Conservation (phyloP, 2,888 invertebrate genomes). For the Crematogaster levior region DNA sequence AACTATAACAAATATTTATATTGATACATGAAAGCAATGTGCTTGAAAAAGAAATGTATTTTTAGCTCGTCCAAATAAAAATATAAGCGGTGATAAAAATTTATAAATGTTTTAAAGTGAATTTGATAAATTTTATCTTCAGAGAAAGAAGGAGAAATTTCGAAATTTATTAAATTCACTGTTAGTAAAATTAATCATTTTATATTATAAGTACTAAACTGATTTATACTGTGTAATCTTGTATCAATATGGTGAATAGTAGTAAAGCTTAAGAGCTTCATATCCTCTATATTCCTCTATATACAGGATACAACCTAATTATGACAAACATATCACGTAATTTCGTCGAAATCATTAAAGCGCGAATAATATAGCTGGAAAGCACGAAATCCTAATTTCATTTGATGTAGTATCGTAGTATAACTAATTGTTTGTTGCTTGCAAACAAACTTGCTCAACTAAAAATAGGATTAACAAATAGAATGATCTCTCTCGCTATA, state of each 20-base stretch:
- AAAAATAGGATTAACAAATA: slow-evolving; percentile 1
- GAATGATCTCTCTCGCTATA: not conserved
- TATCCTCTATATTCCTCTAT: slow-evolving; percentile 13
- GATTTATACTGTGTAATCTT: not conserved
- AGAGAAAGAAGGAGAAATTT: too few relatives aligned
- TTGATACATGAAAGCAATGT: not conserved
- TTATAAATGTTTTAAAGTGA: slow-evolving; percentile 8
- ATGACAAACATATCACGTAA: slow-evolving; percentile 29
- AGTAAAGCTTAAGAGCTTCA: slow-evolving; percentile 34
- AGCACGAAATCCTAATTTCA: slow-evolving; percentile 33
- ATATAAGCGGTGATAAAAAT: not conserved
- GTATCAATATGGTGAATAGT: not conserved
- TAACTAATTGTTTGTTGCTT: slow-evolving; percentile 11
- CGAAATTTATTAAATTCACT: slow-evolving; percentile 1
- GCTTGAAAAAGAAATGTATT: not conserved
- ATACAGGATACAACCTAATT: slow-evolving; percentile 23
- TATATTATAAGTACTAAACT: not conserved
- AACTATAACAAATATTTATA: slow-evolving; percentile 14
- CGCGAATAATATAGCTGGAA: not conserved
- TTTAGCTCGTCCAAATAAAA: slow-evolving; percentile 3
- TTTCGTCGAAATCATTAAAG: slow-evolving; percentile 23
- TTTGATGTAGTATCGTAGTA: not conserved
- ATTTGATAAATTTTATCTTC: too few relatives aligned
- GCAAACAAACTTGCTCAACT: slow-evolving; percentile 1
- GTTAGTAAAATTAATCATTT: slow-evolving; percentile 6